Base-by-base conservation (phyloP, 2,113 vertebrate species). In the Semnopithecus entellus region DNA sequence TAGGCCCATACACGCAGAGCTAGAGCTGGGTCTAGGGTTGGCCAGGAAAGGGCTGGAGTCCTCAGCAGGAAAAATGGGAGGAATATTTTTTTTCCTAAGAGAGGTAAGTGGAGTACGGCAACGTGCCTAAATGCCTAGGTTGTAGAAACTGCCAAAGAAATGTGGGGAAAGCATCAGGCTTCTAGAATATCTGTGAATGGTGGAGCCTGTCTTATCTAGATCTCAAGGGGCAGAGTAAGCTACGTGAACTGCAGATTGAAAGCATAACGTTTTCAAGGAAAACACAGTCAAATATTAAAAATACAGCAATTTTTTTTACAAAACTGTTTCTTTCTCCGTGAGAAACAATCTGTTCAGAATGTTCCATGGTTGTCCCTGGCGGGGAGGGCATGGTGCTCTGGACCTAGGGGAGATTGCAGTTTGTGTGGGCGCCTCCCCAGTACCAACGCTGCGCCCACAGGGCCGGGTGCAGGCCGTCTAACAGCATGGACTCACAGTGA, bases 401-500 rank as follows among this genome's bases (percentile, higher is more conserved):
- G 5, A 68, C n/a, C 30, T 1, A 14, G 22, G 61, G 40, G 57
- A 50, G 70, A 32, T n/a, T 59, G 3, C 3, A 14, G 3, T 12
- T 70, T 70, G 32, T 0, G 61, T 7, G 25, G 13, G 52, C 3
- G 13, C 20, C 66, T 30, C n/a, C 3, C 0, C 0, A 81, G 70
- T 27, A 64, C 0, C 45, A 17, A 12, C 6, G 27, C 40, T 4
- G 38, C 20, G 27, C 32, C 12, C 57, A 38, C 8, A n/a, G 30
- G 20, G 35, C 13, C 8, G n/a, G 48, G 13, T 10, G 20, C 0
- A n/a, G 43, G 38, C 66, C 43, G 13, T 73, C 57, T 48, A 23
- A 61, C 35, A 81, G 85, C n/a, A n/a, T 0, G 25, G 88, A 96
- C 99, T 99, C 98, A 99, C 99, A 7, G 99, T 99, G 66, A 99